phyloP scores from a whole-genome alignment of 2,113 vertebrate species.

The Ceratotherium simum region DNA sequence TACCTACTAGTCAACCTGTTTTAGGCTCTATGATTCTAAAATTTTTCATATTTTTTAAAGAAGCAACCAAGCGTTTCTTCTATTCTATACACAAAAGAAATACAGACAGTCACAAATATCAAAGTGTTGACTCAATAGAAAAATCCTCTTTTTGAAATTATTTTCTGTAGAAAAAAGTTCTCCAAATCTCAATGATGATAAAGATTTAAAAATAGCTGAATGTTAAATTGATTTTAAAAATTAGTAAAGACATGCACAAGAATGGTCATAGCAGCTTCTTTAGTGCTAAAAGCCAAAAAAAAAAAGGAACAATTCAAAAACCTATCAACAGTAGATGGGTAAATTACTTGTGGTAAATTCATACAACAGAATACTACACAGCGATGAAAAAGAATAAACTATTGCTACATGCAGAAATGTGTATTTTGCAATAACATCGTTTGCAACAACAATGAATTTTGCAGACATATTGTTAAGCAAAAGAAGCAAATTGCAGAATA shows the following conservation, averaged over 20 bases:
- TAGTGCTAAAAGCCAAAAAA: background rate
- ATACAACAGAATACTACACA: background rate
- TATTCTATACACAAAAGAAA: slow-evolving; percentile 1
- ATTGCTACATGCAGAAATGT: background rate
- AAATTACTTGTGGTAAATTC: background rate
- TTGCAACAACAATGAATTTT: background rate
- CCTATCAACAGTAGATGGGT: background rate
- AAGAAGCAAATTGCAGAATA: background rate
- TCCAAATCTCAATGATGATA: background rate
- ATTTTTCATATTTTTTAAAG: slow-evolving; percentile 25
- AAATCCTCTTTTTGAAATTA: slow-evolving; percentile 14
- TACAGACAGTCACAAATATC: background rate
- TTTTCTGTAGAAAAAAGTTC: background rate
- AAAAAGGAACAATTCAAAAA: background rate
- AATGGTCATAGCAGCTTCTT: background rate
- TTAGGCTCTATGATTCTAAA: slow-evolving; percentile 31
- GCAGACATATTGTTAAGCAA: background rate
- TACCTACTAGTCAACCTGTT: slow-evolving; percentile 56
- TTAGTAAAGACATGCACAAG: background rate
- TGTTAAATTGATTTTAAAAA: slow-evolving; percentile 28
- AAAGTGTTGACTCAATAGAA: slow-evolving; percentile 40
- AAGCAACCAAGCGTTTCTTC: slow-evolving; percentile 37
- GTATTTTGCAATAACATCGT: background rate
- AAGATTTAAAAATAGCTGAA: slow-evolving; percentile 21
- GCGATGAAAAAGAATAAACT: background rate